These are phyloP conservation scores for Phortica magna DNA, from an alignment of 2,888 invertebrate genomes.

Conservation along the genomic window DNA sequence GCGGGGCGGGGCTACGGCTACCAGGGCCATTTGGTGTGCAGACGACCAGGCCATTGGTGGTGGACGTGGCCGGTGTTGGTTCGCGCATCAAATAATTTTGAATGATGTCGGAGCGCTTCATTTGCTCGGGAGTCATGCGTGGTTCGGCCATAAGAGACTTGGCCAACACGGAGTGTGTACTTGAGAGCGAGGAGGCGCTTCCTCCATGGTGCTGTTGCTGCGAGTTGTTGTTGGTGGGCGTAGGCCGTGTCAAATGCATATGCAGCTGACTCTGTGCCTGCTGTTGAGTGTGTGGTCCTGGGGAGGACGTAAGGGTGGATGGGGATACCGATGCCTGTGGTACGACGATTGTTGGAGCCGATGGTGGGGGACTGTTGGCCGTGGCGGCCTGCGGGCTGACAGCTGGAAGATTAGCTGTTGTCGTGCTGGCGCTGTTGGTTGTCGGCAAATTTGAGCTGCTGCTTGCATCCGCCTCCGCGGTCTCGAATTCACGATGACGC, in stretches of 20 bases:
- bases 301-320: constrained; percentile 35
- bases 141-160: constrained; percentile 96
- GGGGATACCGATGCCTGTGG: constrained; percentile 53
- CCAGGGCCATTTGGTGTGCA: constrained; percentile 61
- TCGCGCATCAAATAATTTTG: constrained; percentile 94
- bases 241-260: constrained; percentile 81
- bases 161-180: constrained; percentile 93
- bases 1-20: constrained; percentile 65
- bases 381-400: constrained; percentile 54
- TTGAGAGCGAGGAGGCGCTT: constrained; percentile 83
- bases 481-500: constrained; percentile 87
- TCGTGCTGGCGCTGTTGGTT: neutral
- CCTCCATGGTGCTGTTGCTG: constrained; percentile 61
- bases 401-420: constrained; percentile 46
- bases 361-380: constrained; percentile 66
- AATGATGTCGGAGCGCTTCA: constrained; percentile 94
- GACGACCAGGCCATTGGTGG: constrained; percentile 55
- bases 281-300: constrained; percentile 42
- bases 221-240: constrained; percentile 76
- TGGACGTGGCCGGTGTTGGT: constrained; percentile 56
- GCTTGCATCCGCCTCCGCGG: constrained; percentile 83
- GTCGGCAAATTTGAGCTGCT: constrained; percentile 61
- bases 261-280: constrained; percentile 75
- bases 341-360: constrained; percentile 52
- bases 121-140: constrained; percentile 94